Evolutionary conservation across 2,113 vertebrate genomes (phyloP), one percentile per base, ranked within the genome.

Genomic region (Lepisosteus oculatus): DNA sequence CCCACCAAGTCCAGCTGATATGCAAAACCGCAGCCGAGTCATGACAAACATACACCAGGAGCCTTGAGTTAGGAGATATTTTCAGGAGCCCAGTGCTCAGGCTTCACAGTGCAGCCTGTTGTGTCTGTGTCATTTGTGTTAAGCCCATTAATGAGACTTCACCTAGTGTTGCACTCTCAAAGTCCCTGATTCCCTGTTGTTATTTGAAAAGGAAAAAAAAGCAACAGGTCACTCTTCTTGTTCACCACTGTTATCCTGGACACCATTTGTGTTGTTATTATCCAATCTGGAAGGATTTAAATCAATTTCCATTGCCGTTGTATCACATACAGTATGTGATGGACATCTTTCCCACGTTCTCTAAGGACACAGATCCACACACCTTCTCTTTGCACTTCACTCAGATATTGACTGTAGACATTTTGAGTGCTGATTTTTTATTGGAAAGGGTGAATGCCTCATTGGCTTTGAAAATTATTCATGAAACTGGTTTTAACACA

Each of bases 141-240:
- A 59, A 1, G 56, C 56, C 7, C 56, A 59, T 59, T 59, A 11
- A 59, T 3, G 1, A 59, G n/a, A n/a, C 56, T 59, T 3, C 4
- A 3, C n/a, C 56, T n/a, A n/a, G 11, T 59, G 56, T 59, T 59
- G 7, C 12, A 75, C 80, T 76, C 78, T 84, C 71, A 72, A 79
- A 78, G 74, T 79, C 61, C 78, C 82, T 77, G 81, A 83, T 82
- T 85, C 83, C 79, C 78, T 76, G 55, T 72, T 89, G 87, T 88
- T 85, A 88, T 89, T 90, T 88, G 73, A 79, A 74, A 74, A 57
- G 54, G 78, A 77, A 74, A 78, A 61, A 62, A 81, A n/a, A 59
- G 3, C n/a, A 14, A n/a, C 7, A 59, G 7, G 13, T 14, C 13
- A 4, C n/a, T n/a, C 56, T 4, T 59, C 56, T n/a, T 59, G 1